Evolutionary conservation across 2,113 vertebrate genomes (phyloP).

Genomic region (Pheucticus melanocephalus): DNA sequence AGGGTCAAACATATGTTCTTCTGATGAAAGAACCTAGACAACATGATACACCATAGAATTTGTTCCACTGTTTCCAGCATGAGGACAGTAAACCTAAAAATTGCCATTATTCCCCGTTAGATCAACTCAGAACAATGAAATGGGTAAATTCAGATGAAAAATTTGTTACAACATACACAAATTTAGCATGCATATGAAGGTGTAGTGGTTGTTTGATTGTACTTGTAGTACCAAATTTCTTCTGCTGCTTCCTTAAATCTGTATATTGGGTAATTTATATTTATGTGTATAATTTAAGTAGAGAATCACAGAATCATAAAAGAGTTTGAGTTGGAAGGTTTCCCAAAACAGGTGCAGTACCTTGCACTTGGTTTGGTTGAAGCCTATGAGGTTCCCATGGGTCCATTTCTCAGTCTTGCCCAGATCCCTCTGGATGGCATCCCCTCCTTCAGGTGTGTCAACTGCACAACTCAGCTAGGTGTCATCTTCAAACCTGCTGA

Average conservation of each 20-base stretch:
- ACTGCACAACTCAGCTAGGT: not conserved
- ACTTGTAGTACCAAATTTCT: not conserved
- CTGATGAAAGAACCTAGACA: not conserved
- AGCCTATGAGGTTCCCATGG: not conserved
- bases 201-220: not conserved
- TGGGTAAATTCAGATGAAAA: not conserved
- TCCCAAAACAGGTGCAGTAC: not conserved
- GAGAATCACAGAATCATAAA: not conserved
- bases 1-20: not conserved
- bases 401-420: not conserved
- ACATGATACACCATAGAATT: not conserved
- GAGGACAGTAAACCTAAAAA: not conserved
- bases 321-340: not conserved
- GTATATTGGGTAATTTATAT: not conserved
- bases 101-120: no score
- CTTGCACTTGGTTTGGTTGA: not conserved
- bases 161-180: not conserved
- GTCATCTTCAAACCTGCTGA: not conserved
- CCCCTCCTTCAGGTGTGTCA: not conserved
- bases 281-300: not conserved
- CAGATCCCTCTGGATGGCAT: not conserved
- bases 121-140: not conserved
- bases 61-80: not conserved
- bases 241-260: not conserved
- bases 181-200: accelerated